Evolutionary conservation across 2,113 vertebrate species (phyloP), one percentile per base, ranked within the genome.

Genomic region (Entomyzon cyanotis): DNA sequence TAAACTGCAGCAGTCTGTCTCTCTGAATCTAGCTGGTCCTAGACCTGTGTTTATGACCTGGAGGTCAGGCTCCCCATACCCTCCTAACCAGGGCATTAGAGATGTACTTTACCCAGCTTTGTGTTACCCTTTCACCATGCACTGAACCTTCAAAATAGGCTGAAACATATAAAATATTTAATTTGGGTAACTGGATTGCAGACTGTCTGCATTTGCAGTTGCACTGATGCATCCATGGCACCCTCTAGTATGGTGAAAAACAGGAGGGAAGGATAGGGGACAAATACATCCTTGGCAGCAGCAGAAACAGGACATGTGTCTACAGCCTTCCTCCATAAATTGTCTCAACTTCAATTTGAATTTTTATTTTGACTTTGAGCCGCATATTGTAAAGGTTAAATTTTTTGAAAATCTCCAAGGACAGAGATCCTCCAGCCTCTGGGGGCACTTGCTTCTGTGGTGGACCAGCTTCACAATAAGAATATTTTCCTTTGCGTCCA

Each of bases 291-390:
- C 19, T 24, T 44, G 39, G 28, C 52, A 92, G 19, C 22, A 49
- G 24, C 42, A 87, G 56, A 58, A 93, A 73, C 1, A 68, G 8
- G 25, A 44, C 15, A 27, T 0, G 0, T 56, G 0, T 60, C 47
- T 76, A 52, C 21, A 88, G 27, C 49, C 3, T 75, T 77, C 35
- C 13, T 74, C 12, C 39, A 28, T 67, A 64, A 84, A 64, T 52
- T 63, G 7, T 84, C 35, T 71, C 30, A 15, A n/a, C 27, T 84
- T 69, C 46, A 37, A 0, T 71, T 49, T 62, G 46, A 84, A 7
- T 5, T 84, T 65, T 64, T 20, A 22, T 31, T 58, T 71, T 68
- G 39, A n/a, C 17, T 77, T 41, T 0, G 1, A 78, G 42, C 9
- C 0, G 47, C 2, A 8, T 56, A 7, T 10, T 46, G 24, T 30